Evolutionary conservation across 2,113 vertebrate species (phyloP).

Genomic region (Ophthalmotilapia sp.): DNA sequence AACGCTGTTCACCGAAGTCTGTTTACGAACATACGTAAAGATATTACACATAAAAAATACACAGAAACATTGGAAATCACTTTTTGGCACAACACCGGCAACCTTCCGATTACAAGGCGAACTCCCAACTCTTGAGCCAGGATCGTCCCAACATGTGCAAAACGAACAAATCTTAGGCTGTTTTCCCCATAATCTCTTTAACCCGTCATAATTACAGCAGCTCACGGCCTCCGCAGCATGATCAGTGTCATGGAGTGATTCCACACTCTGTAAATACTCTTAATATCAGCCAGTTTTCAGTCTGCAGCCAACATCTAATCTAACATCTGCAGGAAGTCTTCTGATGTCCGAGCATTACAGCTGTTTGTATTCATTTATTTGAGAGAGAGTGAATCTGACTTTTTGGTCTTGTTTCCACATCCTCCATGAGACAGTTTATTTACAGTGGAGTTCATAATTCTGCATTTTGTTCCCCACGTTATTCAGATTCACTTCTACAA

Average conservation of each 20-base stretch:
- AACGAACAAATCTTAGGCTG: not conserved
- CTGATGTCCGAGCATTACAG: not conserved
- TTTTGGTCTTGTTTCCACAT: not conserved
- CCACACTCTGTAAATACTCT: not conserved
- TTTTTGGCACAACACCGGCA: too few relatives aligned
- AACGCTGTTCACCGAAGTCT: too few relatives aligned
- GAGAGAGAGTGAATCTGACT: not conserved
- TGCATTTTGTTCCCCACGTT: not conserved
- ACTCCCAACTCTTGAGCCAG: not conserved
- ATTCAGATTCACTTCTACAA: not conserved
- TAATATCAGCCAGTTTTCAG: not conserved
- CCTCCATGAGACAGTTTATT: not conserved
- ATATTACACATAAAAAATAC: too few relatives aligned
- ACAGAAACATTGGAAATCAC: too few relatives aligned
- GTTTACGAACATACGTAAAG: too few relatives aligned
- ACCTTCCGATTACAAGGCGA: fast-evolving
- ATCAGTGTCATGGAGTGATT: not conserved
- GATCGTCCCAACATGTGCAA: not conserved
- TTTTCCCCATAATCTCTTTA: not conserved
- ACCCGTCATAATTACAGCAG: not conserved
- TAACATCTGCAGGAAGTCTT: not conserved
- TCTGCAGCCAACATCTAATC: not conserved
- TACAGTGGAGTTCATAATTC: not conserved
- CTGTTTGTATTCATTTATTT: not conserved
- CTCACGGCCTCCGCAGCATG: not conserved